A percentile compares a stretch with the other conserved stretches of the same genome.
Conservation (phyloP, 2,113 vertebrate genomes). For the Choloepus hoffmanni region DNA sequence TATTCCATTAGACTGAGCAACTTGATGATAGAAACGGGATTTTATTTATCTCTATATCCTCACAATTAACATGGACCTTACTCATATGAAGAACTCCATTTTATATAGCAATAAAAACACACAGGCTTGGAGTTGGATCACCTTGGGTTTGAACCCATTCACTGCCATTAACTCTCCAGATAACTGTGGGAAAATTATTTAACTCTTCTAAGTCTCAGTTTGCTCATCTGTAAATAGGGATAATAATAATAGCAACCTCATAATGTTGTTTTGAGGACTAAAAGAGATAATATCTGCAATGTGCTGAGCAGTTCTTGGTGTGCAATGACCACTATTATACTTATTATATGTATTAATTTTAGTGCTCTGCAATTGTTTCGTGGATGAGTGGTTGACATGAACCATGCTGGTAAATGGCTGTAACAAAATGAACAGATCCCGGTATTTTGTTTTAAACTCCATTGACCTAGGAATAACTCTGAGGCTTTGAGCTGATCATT, state of each 20-base stretch:
- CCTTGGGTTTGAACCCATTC: background rate
- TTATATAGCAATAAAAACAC: background rate
- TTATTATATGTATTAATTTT: slow-evolving; percentile 28
- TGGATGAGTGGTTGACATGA: slow-evolving; percentile 13
- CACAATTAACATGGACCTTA: background rate
- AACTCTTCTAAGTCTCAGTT: background rate
- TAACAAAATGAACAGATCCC: slow-evolving; percentile 48
- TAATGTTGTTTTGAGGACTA: background rate
- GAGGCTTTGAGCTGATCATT: slow-evolving; percentile 79
- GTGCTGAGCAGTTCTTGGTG: background rate
- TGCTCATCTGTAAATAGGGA: background rate
- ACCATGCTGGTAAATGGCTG: slow-evolving; percentile 35
- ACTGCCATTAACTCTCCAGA: background rate
- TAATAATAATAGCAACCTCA: background rate
- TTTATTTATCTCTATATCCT: background rate
- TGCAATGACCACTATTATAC: background rate
- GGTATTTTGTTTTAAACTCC: slow-evolving; percentile 58
- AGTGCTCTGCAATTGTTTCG: background rate
- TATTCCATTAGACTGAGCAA: background rate
- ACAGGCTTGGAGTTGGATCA: background rate
- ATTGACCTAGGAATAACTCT: slow-evolving; percentile 75
- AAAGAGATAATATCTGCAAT: background rate
- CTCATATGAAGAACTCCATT: background rate
- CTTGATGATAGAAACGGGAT: background rate
- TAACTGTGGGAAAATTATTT: background rate